A percentile compares a stretch with the other conserved stretches of the same genome.
phyloP scores from a whole-genome alignment of 2,797 vertebrate species.

The Brachymystax lenok region DNA sequence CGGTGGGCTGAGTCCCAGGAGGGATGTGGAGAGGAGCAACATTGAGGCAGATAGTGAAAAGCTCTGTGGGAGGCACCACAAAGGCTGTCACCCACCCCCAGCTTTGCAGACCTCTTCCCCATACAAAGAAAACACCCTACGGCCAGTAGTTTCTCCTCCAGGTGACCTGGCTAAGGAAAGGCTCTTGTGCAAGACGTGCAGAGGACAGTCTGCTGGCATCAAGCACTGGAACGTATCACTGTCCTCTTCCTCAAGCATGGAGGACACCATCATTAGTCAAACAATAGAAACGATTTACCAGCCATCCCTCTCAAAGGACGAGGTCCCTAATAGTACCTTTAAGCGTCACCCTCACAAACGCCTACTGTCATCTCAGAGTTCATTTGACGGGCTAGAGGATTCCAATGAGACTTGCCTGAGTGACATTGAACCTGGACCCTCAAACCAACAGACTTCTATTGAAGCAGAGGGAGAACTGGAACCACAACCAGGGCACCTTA shows the following conservation, averaged over 20 bases:
- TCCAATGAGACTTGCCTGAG: constrained; percentile 90
- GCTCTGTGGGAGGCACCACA: constrained; percentile 58
- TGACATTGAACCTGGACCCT: constrained; percentile 80
- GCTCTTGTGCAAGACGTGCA: constrained; percentile 74
- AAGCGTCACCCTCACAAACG: constrained; percentile 56
- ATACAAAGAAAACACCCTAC: constrained; percentile 79
- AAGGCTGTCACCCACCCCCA: constrained; percentile 65
- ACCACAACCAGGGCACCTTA: constrained; percentile 86
- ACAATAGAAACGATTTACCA: constrained; percentile 68
- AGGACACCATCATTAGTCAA: constrained; percentile 74
- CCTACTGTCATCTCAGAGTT: constrained; percentile 81
- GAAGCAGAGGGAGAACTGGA: constrained; percentile 54
- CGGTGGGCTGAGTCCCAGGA: constrained; percentile 60
- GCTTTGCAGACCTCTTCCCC: constrained; percentile 96
- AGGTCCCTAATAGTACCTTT: constrained; percentile 38
- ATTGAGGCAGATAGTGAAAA: constrained; percentile 59
- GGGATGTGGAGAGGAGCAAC: constrained; percentile 59
- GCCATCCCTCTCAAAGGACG: constrained; percentile 64
- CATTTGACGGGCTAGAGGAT: constrained; percentile 87
- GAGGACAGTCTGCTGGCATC: constrained; percentile 51
- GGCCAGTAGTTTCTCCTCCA: constrained; percentile 43
- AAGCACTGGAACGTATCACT: constrained; percentile 72
- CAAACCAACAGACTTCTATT: constrained; percentile 49
- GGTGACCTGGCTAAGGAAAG: constrained; percentile 60
- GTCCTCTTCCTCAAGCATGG: constrained; percentile 79